A percentile compares a stretch with the other conserved stretches of the same genome.
These are phyloP conservation scores for Philereme transversata DNA, from an alignment of 2,888 invertebrate species.

Conservation along the genomic window DNA sequence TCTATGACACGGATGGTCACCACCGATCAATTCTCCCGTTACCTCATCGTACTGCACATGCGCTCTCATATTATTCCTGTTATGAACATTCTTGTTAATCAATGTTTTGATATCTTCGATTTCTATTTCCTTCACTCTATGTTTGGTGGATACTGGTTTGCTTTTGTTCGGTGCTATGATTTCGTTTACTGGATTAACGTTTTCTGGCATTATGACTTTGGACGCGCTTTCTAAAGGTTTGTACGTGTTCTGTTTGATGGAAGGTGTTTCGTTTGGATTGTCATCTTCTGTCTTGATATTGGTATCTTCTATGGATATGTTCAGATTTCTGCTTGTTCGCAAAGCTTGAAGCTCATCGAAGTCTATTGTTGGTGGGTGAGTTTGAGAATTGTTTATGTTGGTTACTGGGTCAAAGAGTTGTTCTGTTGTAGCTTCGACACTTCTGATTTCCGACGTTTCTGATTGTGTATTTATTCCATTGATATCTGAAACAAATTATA, in stretches of 20 bases:
- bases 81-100: constrained; percentile 38
- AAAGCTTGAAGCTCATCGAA: constrained; percentile 4
- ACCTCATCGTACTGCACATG: constrained; percentile 74
- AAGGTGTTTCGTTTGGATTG: constrained; percentile 36
- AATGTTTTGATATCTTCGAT: constrained; percentile 43
- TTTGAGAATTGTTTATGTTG: constrained; percentile 28
- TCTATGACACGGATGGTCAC: constrained; percentile 86
- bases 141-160: constrained; percentile 39
- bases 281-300: constrained; percentile 27
- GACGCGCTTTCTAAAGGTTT: constrained; percentile 67
- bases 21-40: constrained; percentile 70
- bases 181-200: constrained; percentile 54
- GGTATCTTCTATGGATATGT: constrained; percentile 32
- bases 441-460: constrained; percentile 28
- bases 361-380: neutral
- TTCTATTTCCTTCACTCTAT: constrained; percentile 47
- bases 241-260: constrained; percentile 47
- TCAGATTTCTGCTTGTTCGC: constrained; percentile 15
- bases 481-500: constrained; percentile 49
- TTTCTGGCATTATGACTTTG: constrained; percentile 59
- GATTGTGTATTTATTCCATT: constrained; percentile 54
- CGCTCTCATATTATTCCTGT: constrained; percentile 60
- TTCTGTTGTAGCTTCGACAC: constrained; percentile 33
- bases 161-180: constrained; percentile 51
- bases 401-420: constrained; percentile 39